Conservation (phyloP, 2,113 vertebrate genomes). For the Hypocryptadius cinnamomeus region DNA sequence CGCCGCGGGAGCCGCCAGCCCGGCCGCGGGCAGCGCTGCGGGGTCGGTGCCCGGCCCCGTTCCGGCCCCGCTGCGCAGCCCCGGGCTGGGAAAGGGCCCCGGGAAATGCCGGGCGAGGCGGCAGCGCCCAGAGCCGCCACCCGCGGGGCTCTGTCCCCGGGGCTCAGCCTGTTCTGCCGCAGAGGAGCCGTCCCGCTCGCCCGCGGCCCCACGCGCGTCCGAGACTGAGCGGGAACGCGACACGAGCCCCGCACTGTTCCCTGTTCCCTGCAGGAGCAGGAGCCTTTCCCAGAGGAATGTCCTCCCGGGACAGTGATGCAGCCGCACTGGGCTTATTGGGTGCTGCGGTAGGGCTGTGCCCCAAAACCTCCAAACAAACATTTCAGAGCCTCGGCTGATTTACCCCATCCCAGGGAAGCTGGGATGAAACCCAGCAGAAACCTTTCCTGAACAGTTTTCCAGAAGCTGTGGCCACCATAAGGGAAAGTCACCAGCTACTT, state of each 20-base stretch:
- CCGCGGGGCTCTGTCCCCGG: not conserved
- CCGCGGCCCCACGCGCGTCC: not conserved
- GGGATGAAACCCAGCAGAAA: not conserved
- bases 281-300: not conserved
- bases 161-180: not conserved
- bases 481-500: not conserved
- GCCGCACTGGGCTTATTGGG: no score
- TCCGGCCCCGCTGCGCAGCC: not conserved
- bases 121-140: not conserved
- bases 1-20: no score
- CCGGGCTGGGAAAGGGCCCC: no score
- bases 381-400: not conserved
- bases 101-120: not conserved
- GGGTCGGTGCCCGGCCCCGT: not conserved
- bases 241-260: rapidly evolving
- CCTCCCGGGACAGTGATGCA: not conserved
- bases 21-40: not conserved
- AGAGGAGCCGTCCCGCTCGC: not conserved
- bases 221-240: not conserved
- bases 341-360: not conserved
- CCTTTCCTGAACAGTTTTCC: not conserved
- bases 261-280: not conserved
- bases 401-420: not conserved
- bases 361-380: not conserved
- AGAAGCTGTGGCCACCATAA: not conserved